These are phyloP conservation scores for Drosophila anceps DNA, from an alignment of 2,888 invertebrate genomes.

Conservation along the genomic window DNA sequence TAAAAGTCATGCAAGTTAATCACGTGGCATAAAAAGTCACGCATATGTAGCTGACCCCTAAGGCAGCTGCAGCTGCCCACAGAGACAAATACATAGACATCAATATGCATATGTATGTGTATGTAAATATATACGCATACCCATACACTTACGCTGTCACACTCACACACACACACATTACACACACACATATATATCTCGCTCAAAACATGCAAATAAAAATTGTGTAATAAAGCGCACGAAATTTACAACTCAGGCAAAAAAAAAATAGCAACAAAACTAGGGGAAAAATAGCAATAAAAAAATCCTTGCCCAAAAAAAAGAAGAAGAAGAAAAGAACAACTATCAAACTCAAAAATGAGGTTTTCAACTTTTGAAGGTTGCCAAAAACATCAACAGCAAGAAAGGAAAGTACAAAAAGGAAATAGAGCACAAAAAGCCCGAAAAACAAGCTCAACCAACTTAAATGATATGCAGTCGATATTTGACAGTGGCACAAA, in stretches of 20 bases:
- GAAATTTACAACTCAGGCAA: conserved; percentile 23
- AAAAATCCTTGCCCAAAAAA: neutral
- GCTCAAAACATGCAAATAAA: conserved; percentile 42
- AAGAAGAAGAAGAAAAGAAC: conserved; percentile 3
- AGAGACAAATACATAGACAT: conserved; percentile 12
- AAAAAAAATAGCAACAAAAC: conserved; percentile 7
- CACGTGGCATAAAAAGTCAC: conserved; percentile 78
- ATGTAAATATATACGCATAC: neutral
- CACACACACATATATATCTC: neutral
- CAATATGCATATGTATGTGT: neutral
- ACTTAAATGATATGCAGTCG: conserved; percentile 15
- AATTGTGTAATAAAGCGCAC: conserved; percentile 37
- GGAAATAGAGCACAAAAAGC: neutral
- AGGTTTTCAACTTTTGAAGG: conserved; percentile 56
- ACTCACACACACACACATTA: neutral
- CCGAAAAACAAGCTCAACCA: conserved; percentile 1
- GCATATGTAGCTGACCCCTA: conserved; percentile 50
- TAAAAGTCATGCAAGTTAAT: conserved; percentile 68
- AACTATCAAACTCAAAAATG: conserved; percentile 32
- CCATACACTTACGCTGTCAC: neutral
- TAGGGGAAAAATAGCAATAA: conserved; percentile 1
- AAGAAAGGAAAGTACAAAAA: conserved; percentile 21
- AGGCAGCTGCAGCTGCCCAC: conserved; percentile 38
- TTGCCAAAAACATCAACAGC: conserved; percentile 24
- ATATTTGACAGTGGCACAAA: conserved; percentile 7